Percentiles rank a stretch among this genome's conserved stretches.
Conservation (phyloP, 2,797 vertebrate species). For the Pangasius krempfi region DNA sequence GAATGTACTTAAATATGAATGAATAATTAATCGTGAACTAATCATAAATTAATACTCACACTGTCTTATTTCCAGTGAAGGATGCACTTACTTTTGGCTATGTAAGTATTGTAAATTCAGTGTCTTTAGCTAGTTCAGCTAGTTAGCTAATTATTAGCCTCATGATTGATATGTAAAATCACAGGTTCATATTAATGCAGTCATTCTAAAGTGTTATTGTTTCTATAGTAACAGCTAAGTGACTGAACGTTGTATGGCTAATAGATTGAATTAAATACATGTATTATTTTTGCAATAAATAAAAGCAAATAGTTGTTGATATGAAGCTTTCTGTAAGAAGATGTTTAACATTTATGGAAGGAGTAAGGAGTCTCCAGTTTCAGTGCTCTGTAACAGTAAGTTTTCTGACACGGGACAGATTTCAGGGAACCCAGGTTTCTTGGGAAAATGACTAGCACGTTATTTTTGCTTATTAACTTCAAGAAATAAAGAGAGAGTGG, state of each 20-base stretch:
- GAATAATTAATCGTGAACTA: too few relatives aligned
- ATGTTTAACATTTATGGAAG: background rate
- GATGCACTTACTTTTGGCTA: background rate
- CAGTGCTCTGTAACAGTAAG: background rate
- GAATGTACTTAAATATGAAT: too few relatives aligned
- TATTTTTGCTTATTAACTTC: background rate
- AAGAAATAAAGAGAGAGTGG: background rate
- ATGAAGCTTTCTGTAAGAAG: background rate
- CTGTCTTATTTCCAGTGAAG: background rate
- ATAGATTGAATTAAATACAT: background rate
- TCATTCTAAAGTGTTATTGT: background rate
- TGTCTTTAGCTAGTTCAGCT: background rate
- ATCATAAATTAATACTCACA: background rate
- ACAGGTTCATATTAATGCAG: too few relatives aligned
- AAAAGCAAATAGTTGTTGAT: background rate
- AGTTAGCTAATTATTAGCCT: background rate
- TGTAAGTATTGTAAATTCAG: background rate
- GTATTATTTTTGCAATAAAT: background rate
- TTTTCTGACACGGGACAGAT: background rate
- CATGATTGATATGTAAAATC: background rate
- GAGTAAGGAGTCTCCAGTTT: slow-evolving; percentile 1
- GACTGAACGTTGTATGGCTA: background rate
- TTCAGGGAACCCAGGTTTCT: background rate
- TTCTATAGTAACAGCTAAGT: background rate
- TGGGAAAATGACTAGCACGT: background rate